Base-by-base conservation (phyloP, 2,797 vertebrate species). In the Lutjanus argentimaculatus region DNA sequence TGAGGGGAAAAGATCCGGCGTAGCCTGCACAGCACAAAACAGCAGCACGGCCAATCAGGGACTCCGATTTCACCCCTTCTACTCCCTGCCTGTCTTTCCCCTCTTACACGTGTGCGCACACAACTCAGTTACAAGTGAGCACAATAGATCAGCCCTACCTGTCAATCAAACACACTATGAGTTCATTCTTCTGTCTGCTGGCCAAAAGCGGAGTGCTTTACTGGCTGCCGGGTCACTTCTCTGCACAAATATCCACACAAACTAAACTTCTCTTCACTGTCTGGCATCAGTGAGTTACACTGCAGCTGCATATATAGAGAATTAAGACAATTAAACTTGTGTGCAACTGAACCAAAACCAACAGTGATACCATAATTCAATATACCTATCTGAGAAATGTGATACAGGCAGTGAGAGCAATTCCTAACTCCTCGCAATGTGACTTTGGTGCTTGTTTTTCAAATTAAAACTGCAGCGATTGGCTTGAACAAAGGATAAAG, bases 141-240 rank as follows among this genome's bases (percentile, higher is more conserved):
- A 64, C 82, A 87, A 78, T 74, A 57, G 79, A 83, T 80, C 75
- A 65, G 66, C 61, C 66, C 75, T 17, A 85, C 69, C 53, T 75
- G 81, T 74, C 91, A 89, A 79, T 92, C 84, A 88, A 71, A 90
- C 0, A 19, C 11, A 30, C 73, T 59, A 63, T 77, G 88, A 90
- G 79, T 83, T 90, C 75, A 89, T 71, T 81, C 75, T 57, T 46
- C 49, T 82, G 84, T 81, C 62, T 46, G 52, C n/a, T 9, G 42
- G 75, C 87, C 88, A 87, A 65, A 72, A 52, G 74, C 66, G 75
- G 79, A 88, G 78, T 69, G 81, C 67, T 79, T 65, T 53, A 58
- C 82, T 86, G 77, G 84, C 87, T n/a, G 49, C 68, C 0, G 40
- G 66, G 42, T 56, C 77, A 57, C 82, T 80, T 82, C 83, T 62